Conservation (phyloP, 2,797 vertebrate genomes). For the Tolypeutes matacus region DNA sequence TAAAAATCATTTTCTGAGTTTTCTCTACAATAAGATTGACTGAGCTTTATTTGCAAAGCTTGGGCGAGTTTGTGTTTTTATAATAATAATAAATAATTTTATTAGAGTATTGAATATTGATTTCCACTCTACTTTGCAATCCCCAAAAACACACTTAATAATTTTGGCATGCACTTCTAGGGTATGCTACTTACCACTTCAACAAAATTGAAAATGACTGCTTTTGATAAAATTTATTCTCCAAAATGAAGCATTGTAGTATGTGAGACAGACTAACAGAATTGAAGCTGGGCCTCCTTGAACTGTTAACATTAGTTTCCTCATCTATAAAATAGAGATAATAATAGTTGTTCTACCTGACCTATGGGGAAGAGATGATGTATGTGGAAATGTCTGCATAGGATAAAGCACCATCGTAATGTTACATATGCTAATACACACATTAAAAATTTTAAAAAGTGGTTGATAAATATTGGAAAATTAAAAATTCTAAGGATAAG, state of each 20-base stretch:
- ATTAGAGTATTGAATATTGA: neutral
- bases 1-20: constrained; percentile 33
- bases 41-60: constrained; percentile 2
- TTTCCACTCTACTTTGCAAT: neutral
- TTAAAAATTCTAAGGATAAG: neutral
- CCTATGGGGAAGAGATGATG: neutral
- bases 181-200: neutral
- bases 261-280: neutral
- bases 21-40: neutral
- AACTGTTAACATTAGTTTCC: neutral
- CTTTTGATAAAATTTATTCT: constrained; percentile 27
- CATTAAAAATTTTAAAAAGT: neutral
- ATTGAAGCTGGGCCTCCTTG: neutral
- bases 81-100: constrained; percentile 48
- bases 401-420: neutral
- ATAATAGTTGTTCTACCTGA: neutral
- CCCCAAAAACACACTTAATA: neutral
- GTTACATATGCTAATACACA: neutral
- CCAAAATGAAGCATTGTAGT: neutral
- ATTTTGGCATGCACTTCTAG: constrained; percentile 1
- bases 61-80: neutral
- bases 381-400: constrained; percentile 8
- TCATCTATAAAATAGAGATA: neutral
- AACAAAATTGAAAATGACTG: constrained; percentile 45
- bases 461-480: neutral